These are phyloP conservation scores for Trachelus troglodyta DNA, from an alignment of 2,888 invertebrate genomes.

Conservation along the genomic window DNA sequence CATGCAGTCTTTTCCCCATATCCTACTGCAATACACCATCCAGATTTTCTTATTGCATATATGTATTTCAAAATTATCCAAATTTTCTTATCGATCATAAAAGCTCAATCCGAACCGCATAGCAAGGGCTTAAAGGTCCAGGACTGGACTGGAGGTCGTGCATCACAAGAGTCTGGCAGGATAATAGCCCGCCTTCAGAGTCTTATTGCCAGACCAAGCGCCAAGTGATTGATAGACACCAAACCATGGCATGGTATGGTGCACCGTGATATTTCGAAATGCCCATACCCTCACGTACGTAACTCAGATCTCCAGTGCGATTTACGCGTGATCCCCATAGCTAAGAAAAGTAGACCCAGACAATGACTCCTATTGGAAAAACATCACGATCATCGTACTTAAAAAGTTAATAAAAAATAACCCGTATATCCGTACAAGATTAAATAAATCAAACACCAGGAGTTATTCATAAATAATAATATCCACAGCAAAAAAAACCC, in stretches of 20 bases:
- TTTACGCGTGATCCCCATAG: neutral
- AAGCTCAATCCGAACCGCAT: neutral
- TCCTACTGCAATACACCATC: too few relatives aligned
- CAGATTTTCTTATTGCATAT: neutral
- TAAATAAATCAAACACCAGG: neutral
- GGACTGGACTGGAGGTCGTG: constrained; percentile 57
- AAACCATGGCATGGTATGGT: constrained; percentile 7
- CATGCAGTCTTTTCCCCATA: neutral
- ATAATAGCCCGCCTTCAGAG: constrained; percentile 59
- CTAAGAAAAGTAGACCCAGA: neutral
- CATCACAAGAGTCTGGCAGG: constrained; percentile 64
- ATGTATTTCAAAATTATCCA: neutral
- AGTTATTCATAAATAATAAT: neutral
- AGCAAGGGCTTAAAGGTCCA: constrained; percentile 46
- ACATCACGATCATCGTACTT: neutral
- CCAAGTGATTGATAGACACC: constrained; percentile 63
- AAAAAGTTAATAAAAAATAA: neutral
- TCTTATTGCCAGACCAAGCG: constrained; percentile 56
- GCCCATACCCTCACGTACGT: constrained; percentile 2
- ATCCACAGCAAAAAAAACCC: neutral
- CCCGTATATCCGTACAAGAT: neutral
- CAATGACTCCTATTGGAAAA: neutral
- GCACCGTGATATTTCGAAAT: constrained; percentile 10
- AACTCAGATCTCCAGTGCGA: constrained; percentile 9
- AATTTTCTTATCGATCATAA: neutral